These are phyloP conservation scores for Megaptera novaeangliae DNA, from an alignment of 2,113 vertebrate species.

Conservation along the genomic window DNA sequence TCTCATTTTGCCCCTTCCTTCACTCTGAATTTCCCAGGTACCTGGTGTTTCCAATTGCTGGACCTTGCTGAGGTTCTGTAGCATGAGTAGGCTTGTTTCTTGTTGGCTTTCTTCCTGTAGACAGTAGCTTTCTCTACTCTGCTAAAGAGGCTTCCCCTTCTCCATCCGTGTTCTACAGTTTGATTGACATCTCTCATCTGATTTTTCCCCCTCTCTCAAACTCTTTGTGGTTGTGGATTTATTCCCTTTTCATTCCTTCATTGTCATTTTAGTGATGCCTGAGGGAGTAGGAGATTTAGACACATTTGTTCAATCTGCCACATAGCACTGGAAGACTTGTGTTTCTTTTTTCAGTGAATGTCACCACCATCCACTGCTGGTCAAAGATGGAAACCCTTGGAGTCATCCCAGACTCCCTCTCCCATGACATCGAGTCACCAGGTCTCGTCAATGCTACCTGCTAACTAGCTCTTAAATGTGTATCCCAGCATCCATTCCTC, in stretches of 20 bases:
- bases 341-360: neutral
- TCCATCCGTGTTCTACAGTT: accelerated
- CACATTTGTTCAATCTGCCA: neutral
- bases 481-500: accelerated
- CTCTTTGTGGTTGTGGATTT: neutral
- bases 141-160: accelerated
- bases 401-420: neutral
- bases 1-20: neutral
- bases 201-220: neutral
- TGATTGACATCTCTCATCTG: neutral
- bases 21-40: neutral
- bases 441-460: accelerated
- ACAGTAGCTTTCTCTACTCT: no score
- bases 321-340: accelerated
- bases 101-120: accelerated
- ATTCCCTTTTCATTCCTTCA: neutral
- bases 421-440: neutral
- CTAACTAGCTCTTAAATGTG: accelerated
- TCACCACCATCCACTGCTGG: neutral
- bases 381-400: neutral
- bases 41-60: no score
- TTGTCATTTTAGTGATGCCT: no score
- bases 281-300: neutral
- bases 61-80: neutral
- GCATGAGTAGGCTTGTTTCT: accelerated